Evolutionary conservation across 2,113 vertebrate genomes (phyloP), one percentile per base, ranked within the genome.

Genomic region (Halcyon malimbica): DNA sequence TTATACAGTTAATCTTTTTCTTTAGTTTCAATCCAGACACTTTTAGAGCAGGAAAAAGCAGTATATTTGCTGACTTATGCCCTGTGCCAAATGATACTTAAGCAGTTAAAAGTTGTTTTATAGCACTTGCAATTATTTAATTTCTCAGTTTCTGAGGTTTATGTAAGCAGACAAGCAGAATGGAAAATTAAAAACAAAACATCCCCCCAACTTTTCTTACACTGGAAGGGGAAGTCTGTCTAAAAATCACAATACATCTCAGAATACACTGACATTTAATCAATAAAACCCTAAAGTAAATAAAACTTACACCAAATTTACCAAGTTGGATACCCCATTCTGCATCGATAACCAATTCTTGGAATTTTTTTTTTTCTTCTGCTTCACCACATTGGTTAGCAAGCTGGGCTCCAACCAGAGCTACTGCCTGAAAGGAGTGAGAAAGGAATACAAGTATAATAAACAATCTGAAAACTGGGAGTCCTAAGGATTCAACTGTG

Each of bases 301-400:
- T 33, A 79, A 62, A 50, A 97, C 99, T 97, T 76, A 99, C 99
- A 83, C 98, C 99, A 67, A 99, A 93, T 97, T 99, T 98, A 23
- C 98, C 87, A 8, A 99, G 99, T 64, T 98, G 98, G 90, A 99
- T 98, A 11, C 99, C 99, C 99, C 99, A 99, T 85, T 98, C 98
- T 35, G 99, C 98, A 83, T 99, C 99, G 25, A 97, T 98, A 85
- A 98, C 98, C 73, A 99, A 77, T 3, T 98, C 98, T 44, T 97
- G 97, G 95, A 99, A 99, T 92, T 98, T 99, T 50, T 89, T 82
- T 15, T 94, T 97, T 81, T 98, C 98, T 80, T 98, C 97, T 41
- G 74, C 62, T 75, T 99, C 98, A 6, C 96, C 83, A 88, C 97
- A 98, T 80, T 98, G 95, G 59, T 76, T 71, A 96, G 99, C 98